Evolutionary conservation across 2,888 invertebrate genomes (phyloP).

Genomic region (Tetragonisca angustula): DNA sequence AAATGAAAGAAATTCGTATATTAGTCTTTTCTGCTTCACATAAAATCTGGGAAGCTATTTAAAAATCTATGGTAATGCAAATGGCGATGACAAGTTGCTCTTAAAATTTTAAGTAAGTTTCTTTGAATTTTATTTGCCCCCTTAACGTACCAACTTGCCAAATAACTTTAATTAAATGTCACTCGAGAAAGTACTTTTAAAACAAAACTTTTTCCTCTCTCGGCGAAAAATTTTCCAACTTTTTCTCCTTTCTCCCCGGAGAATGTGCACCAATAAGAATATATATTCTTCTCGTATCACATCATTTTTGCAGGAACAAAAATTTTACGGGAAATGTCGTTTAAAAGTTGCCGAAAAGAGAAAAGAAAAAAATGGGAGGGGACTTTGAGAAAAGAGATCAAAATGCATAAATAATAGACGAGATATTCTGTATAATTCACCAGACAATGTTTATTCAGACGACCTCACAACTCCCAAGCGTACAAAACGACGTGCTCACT

Average conservation of each 20-base stretch:
- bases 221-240: not conserved
- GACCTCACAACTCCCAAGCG: constrained; percentile 91
- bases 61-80: too few species aligned
- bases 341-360: too few species aligned
- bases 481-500: constrained; percentile 89
- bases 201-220: not conserved
- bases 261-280: too few species aligned
- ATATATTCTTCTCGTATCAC: too few species aligned
- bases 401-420: constrained; percentile 73
- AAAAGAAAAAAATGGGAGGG: too few species aligned
- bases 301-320: not conserved
- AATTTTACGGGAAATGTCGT: not conserved
- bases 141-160: not conserved
- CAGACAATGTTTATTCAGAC: constrained; percentile 89
- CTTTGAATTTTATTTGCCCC: not conserved
- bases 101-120: not conserved
- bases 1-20: not conserved
- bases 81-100: too few species aligned
- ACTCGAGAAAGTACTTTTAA: accelerated
- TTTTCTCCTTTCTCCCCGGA: not conserved
- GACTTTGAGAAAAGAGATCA: not conserved
- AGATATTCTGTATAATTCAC: constrained; percentile 86
- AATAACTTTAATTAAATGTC: not conserved
- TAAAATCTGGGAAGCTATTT: too few species aligned
- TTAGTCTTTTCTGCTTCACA: too few species aligned